Evolutionary conservation across 2,888 invertebrate species (phyloP).

Genomic region (Nomada ferruginata): DNA sequence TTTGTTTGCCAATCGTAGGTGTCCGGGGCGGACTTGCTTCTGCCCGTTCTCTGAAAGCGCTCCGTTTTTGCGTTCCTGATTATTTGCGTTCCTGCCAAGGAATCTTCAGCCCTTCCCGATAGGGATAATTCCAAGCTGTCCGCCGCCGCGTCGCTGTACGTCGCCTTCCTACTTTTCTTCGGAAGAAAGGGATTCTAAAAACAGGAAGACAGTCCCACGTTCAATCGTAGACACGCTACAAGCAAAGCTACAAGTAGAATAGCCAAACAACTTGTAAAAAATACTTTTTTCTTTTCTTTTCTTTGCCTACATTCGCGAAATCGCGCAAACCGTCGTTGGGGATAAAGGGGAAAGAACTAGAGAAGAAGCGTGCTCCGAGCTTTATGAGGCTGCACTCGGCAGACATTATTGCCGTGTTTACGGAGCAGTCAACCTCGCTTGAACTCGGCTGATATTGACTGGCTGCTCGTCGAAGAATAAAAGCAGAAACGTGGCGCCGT

Average conservation of each 20-base stretch:
- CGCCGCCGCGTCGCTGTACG: slow-evolving; percentile 71
- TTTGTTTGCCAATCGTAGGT: slow-evolving; percentile 86
- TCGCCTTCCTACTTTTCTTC: slow-evolving; percentile 76
- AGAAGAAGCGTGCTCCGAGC: not conserved
- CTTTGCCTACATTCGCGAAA: not conserved
- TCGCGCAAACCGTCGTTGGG: not conserved
- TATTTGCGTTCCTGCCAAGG: not conserved
- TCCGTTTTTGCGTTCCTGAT: slow-evolving; percentile 76
- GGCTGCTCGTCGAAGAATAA: slow-evolving; percentile 62
- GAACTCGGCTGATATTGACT: slow-evolving; percentile 71
- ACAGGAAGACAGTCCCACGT: not conserved
- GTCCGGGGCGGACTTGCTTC: slow-evolving; percentile 92
- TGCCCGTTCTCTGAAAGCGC: slow-evolving; percentile 87
- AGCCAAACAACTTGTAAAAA: no score
- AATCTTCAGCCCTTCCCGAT: slow-evolving; percentile 44
- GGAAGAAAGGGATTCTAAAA: slow-evolving; percentile 86
- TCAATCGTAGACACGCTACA: not conserved
- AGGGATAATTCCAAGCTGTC: slow-evolving; percentile 62
- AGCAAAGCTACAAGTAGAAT: no score
- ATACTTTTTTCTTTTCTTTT: no score
- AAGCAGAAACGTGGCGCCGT: slow-evolving; percentile 44
- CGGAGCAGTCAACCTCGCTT: slow-evolving; percentile 63
- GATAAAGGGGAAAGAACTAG: no score
- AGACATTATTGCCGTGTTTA: slow-evolving; percentile 53
- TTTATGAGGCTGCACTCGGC: slow-evolving; percentile 7